phyloP scores from a whole-genome alignment of 2,113 vertebrate genomes.

The Euleptes europaea region DNA sequence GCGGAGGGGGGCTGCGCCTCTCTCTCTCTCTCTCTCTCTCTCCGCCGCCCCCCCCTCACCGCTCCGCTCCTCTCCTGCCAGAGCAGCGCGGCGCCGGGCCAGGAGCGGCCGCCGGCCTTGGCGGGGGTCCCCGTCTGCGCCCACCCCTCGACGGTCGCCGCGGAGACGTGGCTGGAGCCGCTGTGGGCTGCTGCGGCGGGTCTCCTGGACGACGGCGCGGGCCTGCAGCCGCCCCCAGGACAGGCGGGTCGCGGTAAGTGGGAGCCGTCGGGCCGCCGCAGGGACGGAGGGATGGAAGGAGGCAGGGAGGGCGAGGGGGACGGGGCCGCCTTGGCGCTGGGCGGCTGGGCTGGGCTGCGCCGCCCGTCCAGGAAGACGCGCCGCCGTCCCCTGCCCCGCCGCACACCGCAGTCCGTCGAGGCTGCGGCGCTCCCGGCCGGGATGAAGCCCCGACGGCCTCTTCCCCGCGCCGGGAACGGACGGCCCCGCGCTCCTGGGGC shows the following conservation, averaged over 20 bases:
- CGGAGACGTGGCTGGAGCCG: conserved; percentile 84
- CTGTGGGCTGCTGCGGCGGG: conserved; percentile 78
- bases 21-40: too few species aligned
- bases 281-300: neutral
- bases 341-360: neutral
- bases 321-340: neutral
- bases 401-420: too few species aligned
- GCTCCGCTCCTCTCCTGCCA: conserved; percentile 62
- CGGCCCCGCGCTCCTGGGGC: neutral
- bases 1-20: too few species aligned
- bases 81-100: conserved; percentile 80
- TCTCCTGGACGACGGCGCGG: conserved; percentile 73
- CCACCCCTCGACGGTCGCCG: conserved; percentile 84
- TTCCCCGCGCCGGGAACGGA: neutral
- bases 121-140: conserved; percentile 73
- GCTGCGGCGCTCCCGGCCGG: neutral
- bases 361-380: neutral
- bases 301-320: neutral
- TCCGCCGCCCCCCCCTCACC: neutral
- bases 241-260: conserved; percentile 68
- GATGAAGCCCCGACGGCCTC: neutral
- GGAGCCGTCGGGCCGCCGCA: neutral
- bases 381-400: neutral
- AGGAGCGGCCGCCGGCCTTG: conserved; percentile 77
- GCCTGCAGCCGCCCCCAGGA: conserved; percentile 66